These are phyloP conservation scores for Alsophila aescularia DNA, from an alignment of 2,888 invertebrate genomes.

Conservation along the genomic window DNA sequence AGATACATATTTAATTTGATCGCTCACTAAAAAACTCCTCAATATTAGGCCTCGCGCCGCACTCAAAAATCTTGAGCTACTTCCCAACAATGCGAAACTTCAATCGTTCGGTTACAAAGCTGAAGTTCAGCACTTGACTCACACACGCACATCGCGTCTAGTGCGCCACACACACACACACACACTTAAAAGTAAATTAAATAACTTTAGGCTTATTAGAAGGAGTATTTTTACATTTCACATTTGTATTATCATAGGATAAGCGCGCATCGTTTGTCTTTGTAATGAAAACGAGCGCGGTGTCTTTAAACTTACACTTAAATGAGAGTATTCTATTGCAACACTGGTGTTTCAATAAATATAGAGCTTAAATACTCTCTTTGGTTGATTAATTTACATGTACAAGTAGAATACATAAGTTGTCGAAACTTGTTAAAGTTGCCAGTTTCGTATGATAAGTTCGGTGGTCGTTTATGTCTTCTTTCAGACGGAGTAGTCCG, in stretches of 20 bases:
- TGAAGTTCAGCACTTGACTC: conserved; percentile 3
- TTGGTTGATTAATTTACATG: conserved; percentile 23
- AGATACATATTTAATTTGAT: not conserved
- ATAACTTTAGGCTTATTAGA: conserved; percentile 7
- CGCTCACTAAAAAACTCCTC: not conserved
- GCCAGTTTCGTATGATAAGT: not conserved
- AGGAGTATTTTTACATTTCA: conserved; percentile 16
- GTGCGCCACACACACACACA: not conserved
- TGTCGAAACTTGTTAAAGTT: not conserved
- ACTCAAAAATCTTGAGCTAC: too few species aligned
- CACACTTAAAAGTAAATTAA: conserved; percentile 7
- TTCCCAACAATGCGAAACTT: too few species aligned
- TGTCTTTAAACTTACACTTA: conserved; percentile 5
- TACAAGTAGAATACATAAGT: not conserved
- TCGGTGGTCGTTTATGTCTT: conserved; percentile 1
- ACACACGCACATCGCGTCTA: conserved; percentile 4
- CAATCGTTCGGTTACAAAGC: too few species aligned
- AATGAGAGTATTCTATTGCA: conserved; percentile 23
- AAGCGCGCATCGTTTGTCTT: not conserved
- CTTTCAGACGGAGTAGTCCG: not conserved
- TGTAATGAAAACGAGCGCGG: not conserved
- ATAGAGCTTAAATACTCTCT: conserved; percentile 24
- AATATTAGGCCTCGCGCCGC: too few species aligned
- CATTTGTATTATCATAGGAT: not conserved
- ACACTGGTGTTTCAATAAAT: conserved; percentile 27